phyloP scores from a whole-genome alignment of 2,888 invertebrate genomes.

The Ormyrus thymus region DNA sequence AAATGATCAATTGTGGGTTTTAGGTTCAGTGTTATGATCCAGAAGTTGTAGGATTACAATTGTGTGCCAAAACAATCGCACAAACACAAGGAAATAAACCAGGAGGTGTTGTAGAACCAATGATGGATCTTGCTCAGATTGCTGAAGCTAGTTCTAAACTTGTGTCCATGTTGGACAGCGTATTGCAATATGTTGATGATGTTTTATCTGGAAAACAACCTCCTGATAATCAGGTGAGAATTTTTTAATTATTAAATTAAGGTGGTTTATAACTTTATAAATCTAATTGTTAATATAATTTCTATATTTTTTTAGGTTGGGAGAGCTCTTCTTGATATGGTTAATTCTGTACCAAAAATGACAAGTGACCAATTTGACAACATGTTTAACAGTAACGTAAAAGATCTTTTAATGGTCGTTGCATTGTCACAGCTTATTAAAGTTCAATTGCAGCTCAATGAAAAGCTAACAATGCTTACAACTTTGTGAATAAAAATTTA shows the following conservation, averaged over 20 bases:
- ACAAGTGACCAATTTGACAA: slow-evolving; percentile 92
- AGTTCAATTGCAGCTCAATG: slow-evolving; percentile 96
- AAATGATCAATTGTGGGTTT: background rate
- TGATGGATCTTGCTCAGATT: slow-evolving; percentile 87
- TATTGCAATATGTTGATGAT: slow-evolving; percentile 92
- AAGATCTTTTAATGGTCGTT: slow-evolving; percentile 97
- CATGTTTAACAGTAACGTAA: slow-evolving; percentile 96
- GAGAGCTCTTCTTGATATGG: slow-evolving; percentile 90
- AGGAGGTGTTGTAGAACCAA: slow-evolving; percentile 81
- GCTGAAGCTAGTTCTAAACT: slow-evolving; percentile 89
- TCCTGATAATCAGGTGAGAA: slow-evolving; percentile 82
- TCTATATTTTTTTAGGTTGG: slow-evolving; percentile 78
- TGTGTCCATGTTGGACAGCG: slow-evolving; percentile 84
- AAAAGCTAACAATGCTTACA: slow-evolving; percentile 92
- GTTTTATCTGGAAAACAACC: slow-evolving; percentile 86
- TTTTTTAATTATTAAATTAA: background rate
- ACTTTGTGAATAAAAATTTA: slow-evolving; percentile 76
- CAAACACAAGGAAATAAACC: slow-evolving; percentile 65
- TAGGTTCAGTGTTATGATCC: slow-evolving; percentile 91
- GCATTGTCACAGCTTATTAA: slow-evolving; percentile 96
- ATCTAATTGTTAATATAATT: background rate
- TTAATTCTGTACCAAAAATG: slow-evolving; percentile 94
- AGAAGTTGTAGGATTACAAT: slow-evolving; percentile 88
- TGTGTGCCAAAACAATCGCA: slow-evolving; percentile 86
- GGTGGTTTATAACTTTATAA: background rate